phyloP scores from a whole-genome alignment of 2,797 vertebrate species.

The Melanotaenia boesemani region DNA sequence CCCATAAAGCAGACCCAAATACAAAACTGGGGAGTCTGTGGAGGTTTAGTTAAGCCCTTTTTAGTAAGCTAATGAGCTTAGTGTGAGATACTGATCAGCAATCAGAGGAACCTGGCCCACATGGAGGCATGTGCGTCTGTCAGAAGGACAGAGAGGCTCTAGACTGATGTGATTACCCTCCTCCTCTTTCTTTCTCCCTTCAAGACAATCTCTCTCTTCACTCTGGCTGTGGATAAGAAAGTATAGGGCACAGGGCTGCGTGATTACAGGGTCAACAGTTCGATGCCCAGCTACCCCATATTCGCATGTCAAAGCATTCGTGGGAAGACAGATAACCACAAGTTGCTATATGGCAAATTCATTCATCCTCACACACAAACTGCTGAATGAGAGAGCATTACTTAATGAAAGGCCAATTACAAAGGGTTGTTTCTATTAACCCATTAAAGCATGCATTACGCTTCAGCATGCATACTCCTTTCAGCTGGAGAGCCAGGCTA shows the following conservation, averaged over 20 bases:
- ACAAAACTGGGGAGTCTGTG: slow-evolving; percentile 67
- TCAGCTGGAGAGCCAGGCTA: background rate
- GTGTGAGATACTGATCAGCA: slow-evolving; percentile 77
- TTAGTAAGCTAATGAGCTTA: slow-evolving; percentile 81
- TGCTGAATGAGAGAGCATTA: slow-evolving; percentile 9
- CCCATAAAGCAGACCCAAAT: slow-evolving; percentile 65
- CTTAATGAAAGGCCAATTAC: slow-evolving; percentile 4
- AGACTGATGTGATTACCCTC: slow-evolving; percentile 28
- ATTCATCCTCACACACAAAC: slow-evolving; percentile 9
- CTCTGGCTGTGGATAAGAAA: slow-evolving; percentile 13
- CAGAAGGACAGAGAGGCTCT: slow-evolving; percentile 47
- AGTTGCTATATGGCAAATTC: background rate
- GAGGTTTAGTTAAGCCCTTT: slow-evolving; percentile 77
- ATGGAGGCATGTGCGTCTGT: slow-evolving; percentile 47
- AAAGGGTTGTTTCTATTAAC: slow-evolving; percentile 10
- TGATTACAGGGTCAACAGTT: slow-evolving; percentile 12
- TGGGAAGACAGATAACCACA: background rate
- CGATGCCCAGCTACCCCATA: background rate
- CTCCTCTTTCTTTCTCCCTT: background rate
- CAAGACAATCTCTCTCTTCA: slow-evolving; percentile 4
- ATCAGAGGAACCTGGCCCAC: slow-evolving; percentile 66
- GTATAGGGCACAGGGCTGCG: background rate
- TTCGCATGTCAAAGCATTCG: background rate
- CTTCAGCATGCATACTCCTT: background rate
- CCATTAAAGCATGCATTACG: background rate